phyloP scores from a whole-genome alignment of 1,140 invertebrate genomes.

The Cydia strobilella region DNA sequence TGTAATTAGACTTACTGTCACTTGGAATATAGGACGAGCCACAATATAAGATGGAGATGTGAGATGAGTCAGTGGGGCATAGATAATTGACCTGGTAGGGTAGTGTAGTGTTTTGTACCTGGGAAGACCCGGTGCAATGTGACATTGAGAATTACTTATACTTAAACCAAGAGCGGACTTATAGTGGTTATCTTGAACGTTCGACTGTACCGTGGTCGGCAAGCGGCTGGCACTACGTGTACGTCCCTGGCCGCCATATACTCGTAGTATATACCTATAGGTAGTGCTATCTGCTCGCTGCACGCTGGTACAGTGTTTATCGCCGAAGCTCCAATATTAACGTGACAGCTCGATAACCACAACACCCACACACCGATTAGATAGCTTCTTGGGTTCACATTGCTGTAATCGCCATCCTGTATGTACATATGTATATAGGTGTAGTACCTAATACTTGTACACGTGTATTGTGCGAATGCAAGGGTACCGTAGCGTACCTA shows the following conservation, averaged over 20 bases:
- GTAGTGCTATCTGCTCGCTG: not conserved
- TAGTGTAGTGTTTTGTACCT: not conserved
- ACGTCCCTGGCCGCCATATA: not conserved
- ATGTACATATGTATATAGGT: too few relatives aligned
- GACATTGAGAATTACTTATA: not conserved
- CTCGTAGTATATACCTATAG: not conserved
- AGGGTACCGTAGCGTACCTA: too few relatives aligned
- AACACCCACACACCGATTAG: slow-evolving; percentile 5
- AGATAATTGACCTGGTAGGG: not conserved
- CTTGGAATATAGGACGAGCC: slow-evolving; percentile 6
- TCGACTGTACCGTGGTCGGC: not conserved
- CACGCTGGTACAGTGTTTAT: not conserved
- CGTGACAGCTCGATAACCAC: slow-evolving; percentile 5
- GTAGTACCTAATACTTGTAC: not conserved
- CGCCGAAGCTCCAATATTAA: slow-evolving; percentile 2
- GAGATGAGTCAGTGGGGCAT: slow-evolving; percentile 13
- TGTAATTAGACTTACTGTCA: slow-evolving; percentile 11
- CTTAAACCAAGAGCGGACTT: not conserved
- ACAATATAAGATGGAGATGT: not conserved
- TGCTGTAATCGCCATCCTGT: not conserved
- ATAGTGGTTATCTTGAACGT: not conserved
- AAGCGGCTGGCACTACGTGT: not conserved
- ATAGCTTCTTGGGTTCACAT: not conserved
- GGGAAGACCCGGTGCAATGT: too few relatives aligned
- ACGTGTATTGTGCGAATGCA: not conserved